phyloP scores from a whole-genome alignment of 2,888 invertebrate genomes.

The Chaetogeoica ovagalla region DNA sequence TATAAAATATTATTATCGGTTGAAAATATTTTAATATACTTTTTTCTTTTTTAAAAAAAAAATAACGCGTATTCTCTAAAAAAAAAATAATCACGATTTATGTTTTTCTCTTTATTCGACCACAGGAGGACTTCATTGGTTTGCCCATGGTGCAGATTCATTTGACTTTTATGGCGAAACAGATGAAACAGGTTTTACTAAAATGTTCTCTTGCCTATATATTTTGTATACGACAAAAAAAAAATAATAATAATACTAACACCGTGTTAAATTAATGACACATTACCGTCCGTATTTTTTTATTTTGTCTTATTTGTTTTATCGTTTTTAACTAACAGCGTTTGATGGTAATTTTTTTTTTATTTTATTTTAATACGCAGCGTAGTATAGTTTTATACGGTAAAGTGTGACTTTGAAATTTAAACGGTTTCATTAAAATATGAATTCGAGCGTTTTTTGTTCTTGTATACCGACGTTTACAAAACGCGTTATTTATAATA shows the following conservation, averaged over 20 bases:
- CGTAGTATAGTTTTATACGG: not conserved
- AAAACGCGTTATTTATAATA: not conserved
- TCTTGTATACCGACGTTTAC: not conserved
- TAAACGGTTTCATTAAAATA: no score
- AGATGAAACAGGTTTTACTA: constrained; percentile 47
- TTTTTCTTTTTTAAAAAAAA: not conserved
- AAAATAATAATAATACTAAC: constrained; percentile 28
- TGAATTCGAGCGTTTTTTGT: no score
- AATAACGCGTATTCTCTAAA: not conserved
- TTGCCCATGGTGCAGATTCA: constrained; percentile 55
- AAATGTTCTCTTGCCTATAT: constrained; percentile 25
- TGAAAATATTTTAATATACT: not conserved
- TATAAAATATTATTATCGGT: not conserved
- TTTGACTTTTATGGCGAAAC: constrained; percentile 45
- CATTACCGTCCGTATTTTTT: constrained; percentile 3
- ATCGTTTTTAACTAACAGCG: constrained; percentile 9
- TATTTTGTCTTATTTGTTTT: constrained; percentile 23
- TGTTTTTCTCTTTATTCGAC: constrained; percentile 45
- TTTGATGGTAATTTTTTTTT: constrained; percentile 11
- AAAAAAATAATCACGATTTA: constrained; percentile 3
- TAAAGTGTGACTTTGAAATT: not conserved
- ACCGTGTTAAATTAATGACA: constrained; percentile 16
- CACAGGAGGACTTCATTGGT: constrained; percentile 55
- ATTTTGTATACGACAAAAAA: constrained; percentile 2
- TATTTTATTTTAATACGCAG: not conserved